Evolutionary conservation across 2,888 invertebrate genomes (phyloP), one percentile per base, ranked within the genome.

Genomic region (Heliconius hortense): DNA sequence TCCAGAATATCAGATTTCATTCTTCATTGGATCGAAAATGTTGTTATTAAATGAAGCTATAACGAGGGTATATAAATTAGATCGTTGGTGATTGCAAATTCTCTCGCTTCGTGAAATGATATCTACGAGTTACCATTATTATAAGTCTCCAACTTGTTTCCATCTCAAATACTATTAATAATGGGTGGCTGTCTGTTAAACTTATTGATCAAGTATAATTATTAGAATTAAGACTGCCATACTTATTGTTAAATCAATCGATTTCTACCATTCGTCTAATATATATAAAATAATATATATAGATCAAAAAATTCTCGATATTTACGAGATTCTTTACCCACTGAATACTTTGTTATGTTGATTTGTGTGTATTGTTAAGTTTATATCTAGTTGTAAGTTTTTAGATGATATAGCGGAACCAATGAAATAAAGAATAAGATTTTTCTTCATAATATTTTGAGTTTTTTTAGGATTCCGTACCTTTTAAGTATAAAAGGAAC

Each of bases 341-440:
- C 89, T 89, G 89, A 88, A 21, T 85, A 87, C 84, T 86, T 81
- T 85, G 88, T 87, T 82, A 84, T 90, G 88, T 90, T 90, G 88
- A 85, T 84, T 80, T 84, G 84, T 86, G 84, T 84, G 81, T 87
- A 85, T 84, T 83, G 82, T 82, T 76, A 77, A 77, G 78, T 78
- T 81, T 80, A 76, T 72, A 73, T 71, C 77, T 80, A 76, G 76
- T 77, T 78, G 81, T 69, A 81, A 81, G 81, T 79, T 80, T 59
- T 80, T 81, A 80, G 74, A 80, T 81, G 78, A 80, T 81, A 82
- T 82, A 84, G 82, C 84, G 87, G 82, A 89, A 90, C 91, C 91
- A 91, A 91, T 90, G 91, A 91, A 90, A 89, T 81, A 80, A 80
- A 81, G 73, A 70, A 66, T 76, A 80, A 81, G 79, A 78, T 79